Conservation (phyloP, 2,888 invertebrate species). For the Chalcosyrphus nemorum region DNA sequence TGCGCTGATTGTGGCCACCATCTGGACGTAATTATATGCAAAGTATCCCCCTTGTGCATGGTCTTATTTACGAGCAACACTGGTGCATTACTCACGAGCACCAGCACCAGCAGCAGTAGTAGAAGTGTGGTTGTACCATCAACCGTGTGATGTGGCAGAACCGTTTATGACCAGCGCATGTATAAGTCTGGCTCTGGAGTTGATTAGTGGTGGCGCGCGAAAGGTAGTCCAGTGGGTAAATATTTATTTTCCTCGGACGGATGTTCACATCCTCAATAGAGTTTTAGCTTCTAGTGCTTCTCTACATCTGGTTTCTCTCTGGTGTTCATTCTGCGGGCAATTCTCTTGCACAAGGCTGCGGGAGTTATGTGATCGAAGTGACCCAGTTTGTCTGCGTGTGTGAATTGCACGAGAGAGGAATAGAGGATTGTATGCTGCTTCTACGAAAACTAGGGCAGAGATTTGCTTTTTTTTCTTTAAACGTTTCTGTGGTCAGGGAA, state of each 20-base stretch:
- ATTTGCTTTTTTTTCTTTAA: not conserved
- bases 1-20: conserved; percentile 67
- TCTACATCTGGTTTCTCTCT: not conserved
- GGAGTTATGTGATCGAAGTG: conserved; percentile 65
- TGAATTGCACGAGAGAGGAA: not conserved
- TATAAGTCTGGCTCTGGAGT: conserved; percentile 27
- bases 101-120: not conserved
- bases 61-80: conserved; percentile 60
- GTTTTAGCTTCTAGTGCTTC: not conserved
- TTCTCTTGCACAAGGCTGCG: conserved; percentile 39
- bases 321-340: conserved; percentile 15
- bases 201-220: conserved; percentile 55
- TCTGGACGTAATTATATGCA: conserved; percentile 73
- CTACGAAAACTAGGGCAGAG: conserved; percentile 15
- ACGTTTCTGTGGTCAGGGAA: not conserved
- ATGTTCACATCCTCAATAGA: conserved; percentile 67
- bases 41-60: conserved; percentile 55
- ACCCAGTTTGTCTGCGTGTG: conserved; percentile 31
- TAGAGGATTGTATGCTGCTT: conserved; percentile 2
- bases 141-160: conserved; percentile 31
- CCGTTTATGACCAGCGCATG: conserved; percentile 28
- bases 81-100: conserved; percentile 67
- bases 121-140: not conserved
- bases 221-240: conserved; percentile 62
- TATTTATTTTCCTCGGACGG: conserved; percentile 60